Conservation (phyloP, 2,113 vertebrate genomes). For the Coreoperca whiteheadi region DNA sequence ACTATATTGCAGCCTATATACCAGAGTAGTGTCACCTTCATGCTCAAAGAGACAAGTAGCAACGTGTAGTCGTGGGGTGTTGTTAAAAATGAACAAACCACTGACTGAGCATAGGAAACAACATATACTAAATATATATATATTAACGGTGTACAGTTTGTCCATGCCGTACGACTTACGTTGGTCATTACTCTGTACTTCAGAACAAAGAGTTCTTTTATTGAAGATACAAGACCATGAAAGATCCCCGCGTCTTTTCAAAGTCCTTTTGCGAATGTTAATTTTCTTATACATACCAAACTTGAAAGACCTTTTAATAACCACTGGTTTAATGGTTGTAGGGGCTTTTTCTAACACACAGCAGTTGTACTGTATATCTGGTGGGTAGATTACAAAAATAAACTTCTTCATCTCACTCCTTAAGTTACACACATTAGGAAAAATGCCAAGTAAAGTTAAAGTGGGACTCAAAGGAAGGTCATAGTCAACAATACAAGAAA, state of each 20-base stretch:
- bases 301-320: background rate
- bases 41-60: too few species aligned
- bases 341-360: background rate
- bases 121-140: background rate
- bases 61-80: too few species aligned
- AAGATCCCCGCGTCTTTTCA: background rate
- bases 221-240: background rate
- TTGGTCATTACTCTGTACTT: background rate
- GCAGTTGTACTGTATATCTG: too few species aligned
- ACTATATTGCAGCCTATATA: too few species aligned
- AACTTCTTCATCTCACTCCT: background rate
- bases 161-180: background rate
- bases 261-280: background rate
- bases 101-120: background rate
- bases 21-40: too few species aligned
- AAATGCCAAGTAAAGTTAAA: background rate
- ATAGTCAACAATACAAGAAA: background rate
- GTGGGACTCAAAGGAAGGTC: background rate
- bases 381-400: background rate
- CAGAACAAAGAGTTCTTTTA: background rate
- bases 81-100: too few species aligned
- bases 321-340: background rate
- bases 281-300: background rate
- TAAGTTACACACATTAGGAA: background rate
- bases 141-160: background rate